Percentiles rank a stretch among this genome's conserved stretches.
Conservation (phyloP, 2,797 vertebrate genomes). For the Oreochromis grahami region DNA sequence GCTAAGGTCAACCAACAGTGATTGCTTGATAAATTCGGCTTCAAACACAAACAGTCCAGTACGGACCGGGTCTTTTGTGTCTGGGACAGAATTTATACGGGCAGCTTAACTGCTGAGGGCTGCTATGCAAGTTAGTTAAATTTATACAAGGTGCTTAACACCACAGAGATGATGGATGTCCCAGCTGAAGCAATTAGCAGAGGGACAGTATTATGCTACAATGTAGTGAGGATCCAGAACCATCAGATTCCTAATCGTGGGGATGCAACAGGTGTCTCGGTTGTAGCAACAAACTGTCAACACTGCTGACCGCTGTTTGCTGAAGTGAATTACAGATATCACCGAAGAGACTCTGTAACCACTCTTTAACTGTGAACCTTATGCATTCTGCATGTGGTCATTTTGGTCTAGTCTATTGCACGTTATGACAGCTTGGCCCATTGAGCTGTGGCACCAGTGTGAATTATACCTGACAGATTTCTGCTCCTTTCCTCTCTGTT, state of each 20-base stretch:
- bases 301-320: neutral
- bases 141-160: slow-evolving; percentile 57
- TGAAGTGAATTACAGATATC: neutral
- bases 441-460: neutral
- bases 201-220: neutral
- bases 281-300: slow-evolving; percentile 33
- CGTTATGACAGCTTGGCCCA: neutral
- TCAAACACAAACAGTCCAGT: slow-evolving; percentile 38
- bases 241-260: neutral
- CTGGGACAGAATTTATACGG: slow-evolving; percentile 42
- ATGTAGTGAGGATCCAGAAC: neutral
- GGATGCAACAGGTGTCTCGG: slow-evolving; percentile 16
- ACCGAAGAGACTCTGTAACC: neutral
- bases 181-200: slow-evolving; percentile 60
- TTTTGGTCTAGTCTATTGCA: neutral
- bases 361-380: neutral
- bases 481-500: neutral
- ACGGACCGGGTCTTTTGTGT: slow-evolving; percentile 31
- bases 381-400: neutral
- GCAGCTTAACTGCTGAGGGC: slow-evolving; percentile 37
- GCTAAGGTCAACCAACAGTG: slow-evolving; percentile 43
- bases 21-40: slow-evolving; percentile 43
- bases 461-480: slow-evolving; percentile 23
- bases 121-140: slow-evolving; percentile 56
- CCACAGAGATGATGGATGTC: slow-evolving; percentile 40